Evolutionary conservation across 1,140 invertebrate genomes (phyloP), one percentile per base, ranked within the genome.

Genomic region (Drosophila watanabei): DNA sequence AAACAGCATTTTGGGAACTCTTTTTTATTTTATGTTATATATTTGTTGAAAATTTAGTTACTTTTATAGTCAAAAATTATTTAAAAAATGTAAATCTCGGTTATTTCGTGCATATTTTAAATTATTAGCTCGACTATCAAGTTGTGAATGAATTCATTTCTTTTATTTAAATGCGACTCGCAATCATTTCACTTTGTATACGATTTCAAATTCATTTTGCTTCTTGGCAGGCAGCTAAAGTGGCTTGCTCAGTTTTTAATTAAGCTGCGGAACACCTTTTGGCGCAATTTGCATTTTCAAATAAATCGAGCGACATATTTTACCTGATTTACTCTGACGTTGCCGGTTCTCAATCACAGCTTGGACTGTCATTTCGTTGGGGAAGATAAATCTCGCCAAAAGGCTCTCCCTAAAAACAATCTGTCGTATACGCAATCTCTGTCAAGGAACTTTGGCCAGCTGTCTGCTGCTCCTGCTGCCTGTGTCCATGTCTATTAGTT

Each of bases 281-380:
- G 68, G 11, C 24, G 51, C 39, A 63, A 75, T 63, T 63, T 63
- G 41, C 70, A 63, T 75, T 75, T 75, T 20, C 71, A 63, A 63
- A 75, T 64, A 75, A 75, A 75, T 75, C 14, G 58, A 48, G 49
- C n/a, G 24, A 75, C 41, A 75, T 75, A 73, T 63, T 75, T 75
- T 48, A 75, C 30, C 24, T 75, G 41, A 69, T 69, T 56, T 45
- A 71, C 63, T 69, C 20, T 5, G 20, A 28, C 14, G n/a, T 61
- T 52, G 56, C 35, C 24, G 24, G 33, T 18, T 45, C 39, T 75
- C 69, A 75, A 61, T 75, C 56, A 73, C 56, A 61, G 54, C 33
- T 30, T 35, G 57, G 16, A 18, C 20, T 9, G 41, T 37, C 33
- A 33, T 43, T 63, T 13, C 52, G 11, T 18, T n/a, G 1, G 20